Base-by-base conservation (phyloP, 2,888 invertebrate species). In the Polydrusus cervinus region DNA sequence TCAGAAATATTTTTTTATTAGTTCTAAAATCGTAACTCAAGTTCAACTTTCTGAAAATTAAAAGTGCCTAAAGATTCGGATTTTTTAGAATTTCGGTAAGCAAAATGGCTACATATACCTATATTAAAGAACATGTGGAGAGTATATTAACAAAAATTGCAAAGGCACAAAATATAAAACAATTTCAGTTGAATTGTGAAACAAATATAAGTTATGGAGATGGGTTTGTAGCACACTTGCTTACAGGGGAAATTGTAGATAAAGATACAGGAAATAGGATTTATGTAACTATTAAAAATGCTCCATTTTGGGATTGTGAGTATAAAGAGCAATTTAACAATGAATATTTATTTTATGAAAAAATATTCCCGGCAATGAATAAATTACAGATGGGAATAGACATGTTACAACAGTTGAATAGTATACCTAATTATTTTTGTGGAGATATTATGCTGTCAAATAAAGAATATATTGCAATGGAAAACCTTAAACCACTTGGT, bases 321-420 rank as follows among this genome's bases (percentile, higher is more conserved):
- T 49, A 11, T 16, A 38, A 9, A 13, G 14, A 10, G 0, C 1
- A 71, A 7, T 75, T 62, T 43, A 38, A 14, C 13, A 75, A 71
- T 38, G 75, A 75, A 62, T n/a, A 53, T 10, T 25, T 60, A 20
- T 76, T 76, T 62, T 76, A 76, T 34, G 13, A 20, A 10, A 47
- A 43, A 38, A n/a, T 69, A 5, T 60, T 69, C 16, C 72, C 76
- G 6, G 65, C 38, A 10, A 11, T 76, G 25, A 20, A 34, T 3
- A 7, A 49, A 16, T 40, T 69, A 0, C 62, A 69, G 20, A 38
- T 20, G 10, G 49, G 30, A 14, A 5, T 0, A 0, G 11, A 45
- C 11, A 6, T 73, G 5, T 38, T 16, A 14, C n/a, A 40, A n/a
- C 62, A 53, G 2, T 71, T 75, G 20, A 61, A 71, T 34, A 71